phyloP scores from a whole-genome alignment of 2,113 vertebrate species.

The Grus americana region DNA sequence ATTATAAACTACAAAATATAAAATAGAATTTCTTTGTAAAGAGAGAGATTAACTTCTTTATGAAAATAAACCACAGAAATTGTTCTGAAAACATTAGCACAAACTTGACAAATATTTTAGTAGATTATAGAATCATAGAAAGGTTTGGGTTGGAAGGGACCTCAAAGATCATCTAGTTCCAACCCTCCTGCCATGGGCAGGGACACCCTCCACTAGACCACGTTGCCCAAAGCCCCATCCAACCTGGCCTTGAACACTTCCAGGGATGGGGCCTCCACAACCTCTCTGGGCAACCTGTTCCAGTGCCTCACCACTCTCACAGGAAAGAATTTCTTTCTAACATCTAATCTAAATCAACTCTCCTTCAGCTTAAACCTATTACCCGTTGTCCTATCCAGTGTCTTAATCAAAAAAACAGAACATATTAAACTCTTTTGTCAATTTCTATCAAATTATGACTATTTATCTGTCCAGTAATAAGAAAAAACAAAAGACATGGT shows the following conservation, averaged over 20 bases:
- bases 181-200: too few relatives aligned
- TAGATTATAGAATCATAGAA: neutral
- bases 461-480: neutral
- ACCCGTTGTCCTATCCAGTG: neutral
- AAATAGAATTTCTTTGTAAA: neutral
- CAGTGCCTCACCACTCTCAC: too few relatives aligned
- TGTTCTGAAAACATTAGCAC: neutral
- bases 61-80: neutral
- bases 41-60: neutral
- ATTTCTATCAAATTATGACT: neutral
- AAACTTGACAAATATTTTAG: neutral
- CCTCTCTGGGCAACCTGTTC: too few relatives aligned
- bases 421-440: neutral
- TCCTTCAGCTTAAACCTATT: too few relatives aligned
- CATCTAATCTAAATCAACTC: too few relatives aligned
- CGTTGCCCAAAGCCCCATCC: too few relatives aligned
- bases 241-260: too few relatives aligned
- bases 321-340: too few relatives aligned
- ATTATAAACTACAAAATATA: neutral
- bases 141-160: too few relatives aligned
- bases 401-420: neutral
- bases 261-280: too few relatives aligned
- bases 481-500: neutral
- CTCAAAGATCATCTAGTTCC: too few relatives aligned
- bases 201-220: too few relatives aligned